Conservation (phyloP, 2,113 vertebrate species). For the Clupea harengus region DNA sequence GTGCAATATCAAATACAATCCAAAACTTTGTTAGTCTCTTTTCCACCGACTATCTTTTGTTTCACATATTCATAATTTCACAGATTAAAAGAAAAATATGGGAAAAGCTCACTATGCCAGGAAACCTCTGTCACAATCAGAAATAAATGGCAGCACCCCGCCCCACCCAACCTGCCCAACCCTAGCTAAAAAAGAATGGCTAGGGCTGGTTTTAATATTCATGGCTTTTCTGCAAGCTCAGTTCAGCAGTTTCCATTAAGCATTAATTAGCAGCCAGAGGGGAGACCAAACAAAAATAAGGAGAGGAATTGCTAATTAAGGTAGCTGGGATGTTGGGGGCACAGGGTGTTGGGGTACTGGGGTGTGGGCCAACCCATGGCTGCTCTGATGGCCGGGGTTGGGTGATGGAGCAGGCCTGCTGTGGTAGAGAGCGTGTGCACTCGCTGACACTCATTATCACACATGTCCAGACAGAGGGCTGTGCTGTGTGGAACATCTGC, state of each 20-base stretch:
- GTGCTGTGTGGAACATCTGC: neutral
- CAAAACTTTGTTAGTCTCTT: neutral
- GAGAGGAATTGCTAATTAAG: constrained; percentile 99
- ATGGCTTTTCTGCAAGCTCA: constrained; percentile 99
- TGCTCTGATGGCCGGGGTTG: constrained; percentile 58
- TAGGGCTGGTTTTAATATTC: constrained; percentile 99
- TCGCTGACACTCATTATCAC: neutral
- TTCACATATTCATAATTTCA: constrained; percentile 23
- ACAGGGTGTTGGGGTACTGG: neutral
- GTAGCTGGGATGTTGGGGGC: constrained; percentile 72
- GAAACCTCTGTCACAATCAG: constrained; percentile 18
- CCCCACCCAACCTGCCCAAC: constrained; percentile 40
- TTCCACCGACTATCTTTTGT: neutral
- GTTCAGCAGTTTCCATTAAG: constrained; percentile 99
- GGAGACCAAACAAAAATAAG: constrained; percentile 99
- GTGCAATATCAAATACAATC: neutral
- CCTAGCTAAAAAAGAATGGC: constrained; percentile 26
- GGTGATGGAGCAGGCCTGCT: constrained; percentile 54
- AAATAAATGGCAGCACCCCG: neutral
- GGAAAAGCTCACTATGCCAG: constrained; percentile 16
- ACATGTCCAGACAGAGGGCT: neutral
- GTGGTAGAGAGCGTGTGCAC: neutral
- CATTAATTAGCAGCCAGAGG: constrained; percentile 99
- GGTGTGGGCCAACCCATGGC: neutral
- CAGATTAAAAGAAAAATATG: neutral